Percentiles rank a stretch among this genome's conserved stretches.
phyloP scores from a whole-genome alignment of 2,113 vertebrate genomes.

The Aptenodytes forsteri region DNA sequence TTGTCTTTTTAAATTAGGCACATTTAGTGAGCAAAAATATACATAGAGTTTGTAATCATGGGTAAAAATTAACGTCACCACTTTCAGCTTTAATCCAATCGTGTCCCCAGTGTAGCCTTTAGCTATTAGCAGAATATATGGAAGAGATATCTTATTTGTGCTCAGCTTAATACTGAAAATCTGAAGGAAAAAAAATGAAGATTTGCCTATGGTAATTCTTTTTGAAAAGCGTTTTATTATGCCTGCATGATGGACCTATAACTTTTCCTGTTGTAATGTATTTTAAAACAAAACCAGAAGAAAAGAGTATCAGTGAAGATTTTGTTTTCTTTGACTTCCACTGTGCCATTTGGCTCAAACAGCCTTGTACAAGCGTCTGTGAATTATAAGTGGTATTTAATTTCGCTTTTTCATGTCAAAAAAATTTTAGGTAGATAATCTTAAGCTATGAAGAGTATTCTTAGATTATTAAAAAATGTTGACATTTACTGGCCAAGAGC shows the following conservation, averaged over 20 bases:
- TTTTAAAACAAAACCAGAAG: not conserved
- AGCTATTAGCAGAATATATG: not conserved
- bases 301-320: not conserved
- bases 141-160: not conserved
- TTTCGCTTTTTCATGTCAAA: not conserved
- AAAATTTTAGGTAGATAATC: not conserved
- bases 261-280: not conserved
- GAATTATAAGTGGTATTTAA: not conserved
- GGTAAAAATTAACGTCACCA: slow-evolving; percentile 34
- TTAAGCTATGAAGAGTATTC: slow-evolving; percentile 25
- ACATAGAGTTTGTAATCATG: not conserved
- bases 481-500: slow-evolving; percentile 86
- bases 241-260: not conserved
- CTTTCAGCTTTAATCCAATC: not conserved
- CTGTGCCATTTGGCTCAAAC: not conserved
- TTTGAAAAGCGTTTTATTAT: not conserved
- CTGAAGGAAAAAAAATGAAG: not conserved
- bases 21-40: slow-evolving; percentile 24
- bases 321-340: not conserved
- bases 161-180: slow-evolving; percentile 21
- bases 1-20: slow-evolving; percentile 66
- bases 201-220: not conserved
- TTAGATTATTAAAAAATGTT: slow-evolving; percentile 68
- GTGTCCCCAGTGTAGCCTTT: not conserved
- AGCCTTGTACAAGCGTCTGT: not conserved